Evolutionary conservation across 2,797 vertebrate species (phyloP), one percentile per base, ranked within the genome.

Genomic region (Tinamus major): DNA sequence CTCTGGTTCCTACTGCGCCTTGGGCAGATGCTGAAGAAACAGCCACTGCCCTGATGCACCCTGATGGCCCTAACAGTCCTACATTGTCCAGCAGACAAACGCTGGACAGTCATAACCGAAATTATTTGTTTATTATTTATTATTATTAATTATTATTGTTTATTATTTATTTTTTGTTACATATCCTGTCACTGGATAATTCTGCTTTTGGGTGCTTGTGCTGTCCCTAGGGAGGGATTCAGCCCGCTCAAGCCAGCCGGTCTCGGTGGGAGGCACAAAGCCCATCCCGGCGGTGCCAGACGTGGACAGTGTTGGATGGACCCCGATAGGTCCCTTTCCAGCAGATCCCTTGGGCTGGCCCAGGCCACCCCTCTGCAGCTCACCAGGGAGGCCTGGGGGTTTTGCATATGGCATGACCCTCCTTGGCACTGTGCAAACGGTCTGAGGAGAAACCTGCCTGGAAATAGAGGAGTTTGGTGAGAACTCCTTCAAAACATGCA

Each of bases 321-420:
- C 26, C 53, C 37, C 9, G 4, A 24, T 31, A 10, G 26, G 51
- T 68, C 2, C 1, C 29, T 58, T 79, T 79, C 24, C 15, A 39
- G 9, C 15, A 16, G 27, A 37, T 64, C 11, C 3, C 33, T 59
- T 13, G 37, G 53, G 39, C 33, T 39, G 65, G 46, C 26, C 51
- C 56, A 1, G 20, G 44, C 55, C 58, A 68, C 15, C 23, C 63
- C 61, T 39, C 68, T 81, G 68, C 55, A 53, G 61, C 42, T 51
- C 46, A 1, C 55, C 39, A 75, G 37, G 39, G 37, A 68, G 2
- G 9, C 35, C 67, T 41, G 64, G n/a, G 6, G 2, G 53, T 76
- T 69, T 89, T 89, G 27, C 2, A 0, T 2, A 6, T 2, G 14
- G 7, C 1, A 0, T 1, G 2, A 35, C 39, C 35, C 69, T 81